Evolutionary conservation across 2,113 vertebrate genomes (phyloP).

Genomic region (Mormyrus iriodes): DNA sequence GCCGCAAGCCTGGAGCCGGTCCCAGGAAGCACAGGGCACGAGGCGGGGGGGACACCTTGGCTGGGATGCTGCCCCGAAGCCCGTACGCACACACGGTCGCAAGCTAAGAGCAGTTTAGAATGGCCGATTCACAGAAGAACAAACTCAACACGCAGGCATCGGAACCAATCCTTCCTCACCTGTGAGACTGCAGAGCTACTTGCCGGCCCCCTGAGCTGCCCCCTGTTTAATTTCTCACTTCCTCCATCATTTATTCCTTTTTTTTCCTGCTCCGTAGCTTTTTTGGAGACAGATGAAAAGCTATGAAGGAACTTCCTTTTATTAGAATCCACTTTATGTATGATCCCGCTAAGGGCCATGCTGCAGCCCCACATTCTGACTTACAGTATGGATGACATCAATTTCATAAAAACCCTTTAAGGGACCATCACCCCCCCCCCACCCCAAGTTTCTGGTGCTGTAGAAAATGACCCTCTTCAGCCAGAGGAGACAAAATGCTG

Average conservation of each 20-base stretch:
- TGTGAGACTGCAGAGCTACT: background rate
- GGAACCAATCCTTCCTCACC: background rate
- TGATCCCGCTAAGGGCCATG: background rate
- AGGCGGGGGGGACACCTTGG: background rate
- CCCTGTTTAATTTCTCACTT: background rate
- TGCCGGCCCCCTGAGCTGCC: background rate
- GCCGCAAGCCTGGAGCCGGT: background rate
- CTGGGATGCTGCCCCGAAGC: background rate
- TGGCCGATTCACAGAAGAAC: background rate
- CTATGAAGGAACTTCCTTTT: background rate
- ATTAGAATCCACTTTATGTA: background rate
- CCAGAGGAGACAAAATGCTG: background rate
- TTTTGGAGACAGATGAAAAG: constrained; percentile 5
- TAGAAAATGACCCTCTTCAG: constrained; percentile 10
- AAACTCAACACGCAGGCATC: background rate
- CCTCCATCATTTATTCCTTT: background rate
- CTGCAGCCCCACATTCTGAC: background rate
- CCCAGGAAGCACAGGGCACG: background rate
- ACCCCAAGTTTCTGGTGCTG: background rate
- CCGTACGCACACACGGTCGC: background rate
- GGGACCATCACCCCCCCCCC: background rate
- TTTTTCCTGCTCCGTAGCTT: background rate
- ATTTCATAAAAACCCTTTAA: background rate
- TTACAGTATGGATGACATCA: background rate
- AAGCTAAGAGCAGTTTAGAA: background rate